Evolutionary conservation across 2,888 invertebrate species (phyloP), one percentile per base, ranked within the genome.

Genomic region (Agonopterix arenella): DNA sequence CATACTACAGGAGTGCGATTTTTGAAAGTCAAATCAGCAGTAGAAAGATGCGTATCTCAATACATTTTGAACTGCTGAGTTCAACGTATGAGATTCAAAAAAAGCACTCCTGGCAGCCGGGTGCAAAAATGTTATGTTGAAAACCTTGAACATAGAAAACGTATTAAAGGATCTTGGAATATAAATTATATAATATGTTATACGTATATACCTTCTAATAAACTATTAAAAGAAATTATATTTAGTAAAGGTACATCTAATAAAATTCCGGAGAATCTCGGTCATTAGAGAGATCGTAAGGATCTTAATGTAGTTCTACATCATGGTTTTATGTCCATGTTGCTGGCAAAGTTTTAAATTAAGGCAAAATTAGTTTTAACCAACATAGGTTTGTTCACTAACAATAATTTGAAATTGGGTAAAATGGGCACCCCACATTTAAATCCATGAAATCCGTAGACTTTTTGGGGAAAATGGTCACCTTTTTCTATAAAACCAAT

Each of bases 241-340:
- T 11, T 13, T 8, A 11, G 11, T 43, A 43, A 11, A 43, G 11
- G 8, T 11, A 13, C 43, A 13, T 43, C 40, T 11, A 13, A 43
- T 43, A 28, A 43, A 4, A 43, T 11, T 43, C 10, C 43, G 4
- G 11, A 11, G 43, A 11, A 43, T 11, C 8, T 11, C n/a, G 18
- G 45, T 43, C 36, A 18, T 38, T 49, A 45, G 44, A 53, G 52
- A 55, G 55, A 56, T 58, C 43, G 48, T 52, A 7, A n/a, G 54
- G 47, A 53, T 56, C 52, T 57, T 61, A 63, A 68, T 63, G 61
- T 47, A 56, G 51, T 51, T 50, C 52, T 72, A 66, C 60, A 66
- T 64, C 63, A 68, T 62, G 60, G n/a, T 69, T 68, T 61, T 40
- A 40, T 40, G 40, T n/a, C 40, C 28, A 28, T 28, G 28, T 28